phyloP scores from a whole-genome alignment of 2,888 invertebrate species.

The Teleogryllus oceanicus region DNA sequence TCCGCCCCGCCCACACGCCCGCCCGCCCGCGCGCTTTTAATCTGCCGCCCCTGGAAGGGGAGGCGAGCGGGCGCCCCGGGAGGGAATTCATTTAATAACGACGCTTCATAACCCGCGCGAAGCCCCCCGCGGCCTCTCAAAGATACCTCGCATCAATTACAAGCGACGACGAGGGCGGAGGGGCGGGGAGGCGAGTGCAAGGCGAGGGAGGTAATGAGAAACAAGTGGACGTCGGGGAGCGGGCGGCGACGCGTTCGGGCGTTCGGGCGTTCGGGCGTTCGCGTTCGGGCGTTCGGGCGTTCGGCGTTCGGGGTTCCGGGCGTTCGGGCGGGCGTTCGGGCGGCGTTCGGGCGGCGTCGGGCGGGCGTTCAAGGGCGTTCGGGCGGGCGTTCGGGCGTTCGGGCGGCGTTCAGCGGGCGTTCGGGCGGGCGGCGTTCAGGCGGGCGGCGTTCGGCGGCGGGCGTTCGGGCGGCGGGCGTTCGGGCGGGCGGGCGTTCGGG shows the following conservation, averaged over 20 bases:
- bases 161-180: not conserved
- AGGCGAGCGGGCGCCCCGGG: not conserved
- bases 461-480: not conserved
- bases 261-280: no score
- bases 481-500: no score
- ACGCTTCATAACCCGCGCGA: not conserved
- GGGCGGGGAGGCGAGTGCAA: not conserved
- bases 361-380: not conserved
- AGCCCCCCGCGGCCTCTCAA: not conserved
- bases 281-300: not conserved
- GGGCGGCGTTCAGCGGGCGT: not conserved
- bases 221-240: no score
- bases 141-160: not conserved
- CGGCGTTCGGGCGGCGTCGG: no score
- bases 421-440: not conserved
- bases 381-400: not conserved
- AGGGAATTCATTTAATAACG: conserved; percentile 5
- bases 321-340: not conserved
- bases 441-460: no score
- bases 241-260: no score
- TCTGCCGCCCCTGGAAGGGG: no score
- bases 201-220: no score
- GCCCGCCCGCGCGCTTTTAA: no score
- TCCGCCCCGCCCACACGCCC: no score
- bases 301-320: not conserved